Percentiles rank a stretch among this genome's conserved stretches.
Evolutionary conservation across 1,140 invertebrate genomes (phyloP).

Genomic region (Spodoptera frugiperda): DNA sequence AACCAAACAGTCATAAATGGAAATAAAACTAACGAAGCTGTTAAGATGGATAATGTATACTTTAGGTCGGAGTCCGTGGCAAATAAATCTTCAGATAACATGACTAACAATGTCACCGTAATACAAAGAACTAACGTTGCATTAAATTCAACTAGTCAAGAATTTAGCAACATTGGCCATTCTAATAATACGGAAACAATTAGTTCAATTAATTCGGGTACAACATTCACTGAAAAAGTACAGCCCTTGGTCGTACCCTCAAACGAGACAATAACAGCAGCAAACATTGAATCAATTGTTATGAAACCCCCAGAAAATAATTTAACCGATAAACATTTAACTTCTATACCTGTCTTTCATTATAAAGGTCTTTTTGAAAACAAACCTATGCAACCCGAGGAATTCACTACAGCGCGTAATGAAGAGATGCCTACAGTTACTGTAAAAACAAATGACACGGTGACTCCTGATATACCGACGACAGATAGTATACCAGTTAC

Average conservation of each 20-base stretch:
- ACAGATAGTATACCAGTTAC: too few species aligned
- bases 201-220: neutral
- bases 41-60: neutral
- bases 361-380: too few species aligned
- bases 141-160: neutral
- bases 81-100: neutral
- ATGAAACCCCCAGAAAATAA: too few species aligned
- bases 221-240: neutral
- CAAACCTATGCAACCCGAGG: too few species aligned
- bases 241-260: neutral
- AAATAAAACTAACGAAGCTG: neutral
- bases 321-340: too few species aligned
- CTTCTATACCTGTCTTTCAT: too few species aligned
- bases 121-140: neutral
- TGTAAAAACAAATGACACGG: too few species aligned
- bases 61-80: neutral
- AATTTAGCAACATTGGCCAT: neutral
- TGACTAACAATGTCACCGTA: neutral
- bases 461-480: too few species aligned
- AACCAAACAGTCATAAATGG: neutral
- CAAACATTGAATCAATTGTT: too few species aligned
- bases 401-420: too few species aligned
- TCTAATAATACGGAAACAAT: neutral
- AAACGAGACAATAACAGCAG: too few species aligned
- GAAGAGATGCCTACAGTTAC: too few species aligned